Evolutionary conservation across 2,797 vertebrate species (phyloP).

Genomic region (Myripristis jacobus): DNA sequence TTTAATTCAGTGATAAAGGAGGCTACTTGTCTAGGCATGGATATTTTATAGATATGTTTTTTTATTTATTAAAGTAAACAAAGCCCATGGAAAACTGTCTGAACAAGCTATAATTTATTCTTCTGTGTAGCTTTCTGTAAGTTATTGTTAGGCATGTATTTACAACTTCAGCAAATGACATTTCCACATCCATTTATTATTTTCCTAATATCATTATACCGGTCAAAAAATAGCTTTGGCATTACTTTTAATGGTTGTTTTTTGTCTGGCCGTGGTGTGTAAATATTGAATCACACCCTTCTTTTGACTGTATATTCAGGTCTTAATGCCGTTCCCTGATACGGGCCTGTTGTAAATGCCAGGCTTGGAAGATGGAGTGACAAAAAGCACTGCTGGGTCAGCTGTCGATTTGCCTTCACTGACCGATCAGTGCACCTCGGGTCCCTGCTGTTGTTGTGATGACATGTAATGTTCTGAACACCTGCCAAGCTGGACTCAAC

Average conservation of each 20-base stretch:
- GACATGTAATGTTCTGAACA: background rate
- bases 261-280: too few species aligned
- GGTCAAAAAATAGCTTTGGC: too few species aligned
- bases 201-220: too few species aligned
- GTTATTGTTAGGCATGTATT: too few species aligned
- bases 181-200: too few species aligned
- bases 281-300: too few species aligned
- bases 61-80: slow-evolving; percentile 1
- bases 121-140: background rate
- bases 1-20: slow-evolving; percentile 14
- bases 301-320: too few species aligned
- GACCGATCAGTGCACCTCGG: slow-evolving; percentile 10
- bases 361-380: background rate
- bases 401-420: background rate
- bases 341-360: background rate
- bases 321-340: too few species aligned
- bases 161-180: too few species aligned
- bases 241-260: too few species aligned
- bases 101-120: background rate
- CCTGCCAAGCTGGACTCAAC: background rate
- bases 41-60: background rate
- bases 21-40: background rate
- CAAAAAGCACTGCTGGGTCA: background rate
- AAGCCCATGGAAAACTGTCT: background rate
- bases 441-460: background rate